These are phyloP conservation scores for Liparis tanakae DNA, from an alignment of 2,797 vertebrate species.

Conservation along the genomic window DNA sequence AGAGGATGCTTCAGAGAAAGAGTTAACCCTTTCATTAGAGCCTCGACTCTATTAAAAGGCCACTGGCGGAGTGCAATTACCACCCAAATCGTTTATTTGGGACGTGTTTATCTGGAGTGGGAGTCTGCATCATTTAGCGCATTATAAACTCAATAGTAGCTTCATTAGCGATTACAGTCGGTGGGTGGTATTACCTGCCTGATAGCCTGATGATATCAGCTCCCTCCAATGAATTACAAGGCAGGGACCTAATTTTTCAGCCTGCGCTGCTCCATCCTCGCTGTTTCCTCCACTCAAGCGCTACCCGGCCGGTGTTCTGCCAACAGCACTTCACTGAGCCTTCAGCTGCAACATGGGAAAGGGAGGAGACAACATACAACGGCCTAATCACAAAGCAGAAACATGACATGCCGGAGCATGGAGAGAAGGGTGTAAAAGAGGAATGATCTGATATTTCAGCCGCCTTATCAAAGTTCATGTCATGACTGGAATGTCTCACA, in stretches of 20 bases:
- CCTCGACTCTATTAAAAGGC: constrained; percentile 83
- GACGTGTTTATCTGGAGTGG: constrained; percentile 86
- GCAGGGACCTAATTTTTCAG: constrained; percentile 80
- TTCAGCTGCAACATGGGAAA: constrained; percentile 64
- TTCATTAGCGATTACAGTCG: constrained; percentile 87
- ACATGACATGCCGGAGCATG: constrained; percentile 24
- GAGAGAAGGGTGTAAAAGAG: constrained; percentile 3
- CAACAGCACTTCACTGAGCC: constrained; percentile 61
- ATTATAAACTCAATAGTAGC: constrained; percentile 86
- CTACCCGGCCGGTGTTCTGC: constrained; percentile 53
- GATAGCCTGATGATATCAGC: constrained; percentile 84
- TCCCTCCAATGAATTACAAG: constrained; percentile 76
- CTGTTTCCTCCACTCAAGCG: constrained; percentile 74
- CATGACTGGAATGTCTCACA: not conserved
- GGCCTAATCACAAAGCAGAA: constrained; percentile 63
- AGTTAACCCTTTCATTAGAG: constrained; percentile 86
- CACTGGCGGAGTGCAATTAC: constrained; percentile 86
- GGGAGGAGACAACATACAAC: constrained; percentile 70
- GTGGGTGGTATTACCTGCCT: constrained; percentile 86
- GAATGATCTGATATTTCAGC: constrained; percentile 19
- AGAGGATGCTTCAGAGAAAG: constrained; percentile 84
- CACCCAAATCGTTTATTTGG: constrained; percentile 87
- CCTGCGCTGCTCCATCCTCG: constrained; percentile 57
- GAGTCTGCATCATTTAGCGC: constrained; percentile 86
- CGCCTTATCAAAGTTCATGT: constrained; percentile 16